Evolutionary conservation across 1,140 invertebrate genomes (phyloP), one percentile per base, ranked within the genome.

Genomic region (Drosophila tropicalis): DNA sequence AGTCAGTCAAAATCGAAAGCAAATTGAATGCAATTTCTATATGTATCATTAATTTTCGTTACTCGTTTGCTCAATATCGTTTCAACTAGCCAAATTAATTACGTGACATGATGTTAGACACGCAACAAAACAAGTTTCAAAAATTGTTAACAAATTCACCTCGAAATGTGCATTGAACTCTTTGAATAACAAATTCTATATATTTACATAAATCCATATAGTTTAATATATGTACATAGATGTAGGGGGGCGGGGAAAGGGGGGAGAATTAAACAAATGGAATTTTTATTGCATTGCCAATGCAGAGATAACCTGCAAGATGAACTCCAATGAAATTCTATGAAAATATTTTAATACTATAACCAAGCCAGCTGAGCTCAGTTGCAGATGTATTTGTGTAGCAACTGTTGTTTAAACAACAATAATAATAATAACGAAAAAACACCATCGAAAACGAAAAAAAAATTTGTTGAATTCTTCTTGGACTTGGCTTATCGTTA

Each of bases 111-210:
- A 87, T 79, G 83, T 89, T 86, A 82, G 81, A 69, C 55, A 34
- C 58, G 72, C 44, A 51, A 71, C n/a, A 75, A 85, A 85, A 86
- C 81, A 58, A 85, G 81, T 85, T 72, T 75, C 3, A 81, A 86
- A 81, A 86, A 82, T 78, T 63, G 81, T 69, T 66, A 79, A 82
- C 79, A 58, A 85, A 87, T 79, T 87, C 83, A 87, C 82, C 82
- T 82, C 79, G 83, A 86, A 82, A 77, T 86, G 82, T 87, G 65
- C 82, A 86, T 86, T 86, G 82, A 86, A 87, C 82, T 86, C 58
- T 70, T 74, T 64, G 63, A 47, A 70, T 75, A 72, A 63, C 47
- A 47, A 72, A 72, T 72, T 72, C 69, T 72, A 72, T 13, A 4
- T 13, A 39, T 39, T 36, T 36, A 36, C 10, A 12, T 36, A 36